Conservation (phyloP, 37 sponge, comb jelly and placozoan species). For the Bolinopsis microptera region DNA sequence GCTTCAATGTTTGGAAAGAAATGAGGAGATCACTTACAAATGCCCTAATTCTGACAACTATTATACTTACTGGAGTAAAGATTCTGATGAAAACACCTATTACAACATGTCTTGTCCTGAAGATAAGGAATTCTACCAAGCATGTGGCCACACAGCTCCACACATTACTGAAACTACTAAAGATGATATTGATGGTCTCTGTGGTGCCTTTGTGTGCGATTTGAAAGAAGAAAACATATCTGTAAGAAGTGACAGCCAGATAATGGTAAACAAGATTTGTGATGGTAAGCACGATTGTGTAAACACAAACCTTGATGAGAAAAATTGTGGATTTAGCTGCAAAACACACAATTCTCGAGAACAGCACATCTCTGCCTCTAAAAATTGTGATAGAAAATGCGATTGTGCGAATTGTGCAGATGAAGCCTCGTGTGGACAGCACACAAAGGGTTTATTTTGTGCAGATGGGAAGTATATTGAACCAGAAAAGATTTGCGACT, state of each 20-base stretch:
- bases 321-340: not conserved
- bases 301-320: not conserved
- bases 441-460: not conserved
- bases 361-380: not conserved
- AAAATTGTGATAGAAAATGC: not conserved
- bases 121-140: not conserved
- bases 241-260: not conserved
- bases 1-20: not conserved
- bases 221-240: not conserved
- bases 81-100: not conserved
- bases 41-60: not conserved
- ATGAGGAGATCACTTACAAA: not conserved
- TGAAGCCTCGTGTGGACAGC: not conserved
- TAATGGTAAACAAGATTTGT: not conserved
- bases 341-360: not conserved
- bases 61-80: not conserved
- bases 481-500: not conserved
- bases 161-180: not conserved
- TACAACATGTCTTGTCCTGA: not conserved
- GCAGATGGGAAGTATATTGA: not conserved
- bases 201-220: not conserved
- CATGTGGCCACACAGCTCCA: not conserved
- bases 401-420: conserved; percentile 3
- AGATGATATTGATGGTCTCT: not conserved
- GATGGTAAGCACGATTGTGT: not conserved